These are phyloP conservation scores for Listrodromus nycthemerus DNA, from an alignment of 2,888 invertebrate genomes.

Conservation along the genomic window DNA sequence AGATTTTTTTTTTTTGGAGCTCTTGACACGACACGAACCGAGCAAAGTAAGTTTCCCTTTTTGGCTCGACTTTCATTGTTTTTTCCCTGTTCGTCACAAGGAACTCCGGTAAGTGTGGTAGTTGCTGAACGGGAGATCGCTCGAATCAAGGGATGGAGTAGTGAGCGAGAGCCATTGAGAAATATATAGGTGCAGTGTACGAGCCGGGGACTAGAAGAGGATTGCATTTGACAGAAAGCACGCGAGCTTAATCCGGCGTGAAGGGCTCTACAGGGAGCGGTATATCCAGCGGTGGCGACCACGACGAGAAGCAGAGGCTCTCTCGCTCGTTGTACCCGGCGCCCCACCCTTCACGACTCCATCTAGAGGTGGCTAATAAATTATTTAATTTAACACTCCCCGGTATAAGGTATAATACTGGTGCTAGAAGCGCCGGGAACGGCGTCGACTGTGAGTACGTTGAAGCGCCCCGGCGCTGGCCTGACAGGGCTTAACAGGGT, in stretches of 20 bases:
- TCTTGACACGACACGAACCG: background rate
- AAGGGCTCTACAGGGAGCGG: slow-evolving; percentile 37
- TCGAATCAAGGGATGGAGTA: background rate
- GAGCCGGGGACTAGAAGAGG: slow-evolving; percentile 43
- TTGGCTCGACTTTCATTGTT: background rate
- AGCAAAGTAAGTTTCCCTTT: background rate
- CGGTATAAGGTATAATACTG: slow-evolving; percentile 67
- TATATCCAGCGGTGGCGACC: slow-evolving; percentile 53
- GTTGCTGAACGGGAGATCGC: background rate
- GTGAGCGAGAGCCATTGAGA: slow-evolving; percentile 32
- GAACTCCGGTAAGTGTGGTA: background rate
- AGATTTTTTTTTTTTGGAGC: background rate
- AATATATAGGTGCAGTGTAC: slow-evolving; percentile 31
- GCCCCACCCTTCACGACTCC: slow-evolving; percentile 16
- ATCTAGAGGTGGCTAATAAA: slow-evolving; percentile 71
- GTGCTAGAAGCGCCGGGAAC: slow-evolving; percentile 61
- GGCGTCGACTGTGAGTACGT: slow-evolving; percentile 44
- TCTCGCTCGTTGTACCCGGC: slow-evolving; percentile 54
- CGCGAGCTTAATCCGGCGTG: slow-evolving; percentile 63
- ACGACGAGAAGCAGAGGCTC: slow-evolving; percentile 56
- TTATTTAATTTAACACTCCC: slow-evolving; percentile 78
- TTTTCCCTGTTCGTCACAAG: background rate
- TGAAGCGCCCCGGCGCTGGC: slow-evolving; percentile 33
- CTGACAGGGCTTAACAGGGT: slow-evolving; percentile 74
- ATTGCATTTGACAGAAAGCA: slow-evolving; percentile 66